Evolutionary conservation across 37 sponge, comb jelly and placozoan genomes (phyloP).

Genomic region (Petrosia ficiformis): DNA sequence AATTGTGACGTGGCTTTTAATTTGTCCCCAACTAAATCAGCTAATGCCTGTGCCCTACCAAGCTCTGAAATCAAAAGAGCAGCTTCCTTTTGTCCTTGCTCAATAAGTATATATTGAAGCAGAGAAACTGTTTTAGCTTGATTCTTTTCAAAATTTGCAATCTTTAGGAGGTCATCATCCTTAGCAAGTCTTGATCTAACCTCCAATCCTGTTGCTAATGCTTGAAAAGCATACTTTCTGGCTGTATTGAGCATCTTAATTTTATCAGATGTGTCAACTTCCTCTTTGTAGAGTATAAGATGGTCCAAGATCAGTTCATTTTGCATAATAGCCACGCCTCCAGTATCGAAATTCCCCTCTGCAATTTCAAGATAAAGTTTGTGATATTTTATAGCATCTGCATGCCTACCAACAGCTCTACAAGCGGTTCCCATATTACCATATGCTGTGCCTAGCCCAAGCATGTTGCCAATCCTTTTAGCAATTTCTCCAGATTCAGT

Average conservation of each 20-base stretch:
- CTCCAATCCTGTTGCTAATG: constrained; percentile 14
- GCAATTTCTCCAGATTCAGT: constrained; percentile 20
- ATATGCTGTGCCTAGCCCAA: constrained; percentile 46
- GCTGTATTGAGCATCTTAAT: constrained; percentile 4
- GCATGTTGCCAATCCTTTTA: constrained; percentile 9
- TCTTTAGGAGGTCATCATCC: constrained; percentile 46
- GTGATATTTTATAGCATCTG: constrained; percentile 52
- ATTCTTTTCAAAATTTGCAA: constrained; percentile 54
- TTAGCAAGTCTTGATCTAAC: constrained; percentile 9
- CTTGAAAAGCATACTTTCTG: constrained; percentile 25
- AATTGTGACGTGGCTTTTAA: background rate
- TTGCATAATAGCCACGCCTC: constrained; percentile 53
- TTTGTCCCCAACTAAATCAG: constrained; percentile 10
- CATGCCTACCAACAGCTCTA: constrained; percentile 22
- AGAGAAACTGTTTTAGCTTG: constrained; percentile 20
- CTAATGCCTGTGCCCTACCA: constrained; percentile 42
- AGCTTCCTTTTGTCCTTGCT: constrained; percentile 20
- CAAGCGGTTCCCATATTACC: constrained; percentile 48
- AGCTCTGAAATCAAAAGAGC: constrained; percentile 42
- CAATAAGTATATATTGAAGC: constrained; percentile 24
- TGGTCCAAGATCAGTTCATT: constrained; percentile 45
- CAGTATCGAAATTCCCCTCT: constrained; percentile 26
- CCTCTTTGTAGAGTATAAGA: constrained; percentile 8
- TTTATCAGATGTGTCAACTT: background rate
- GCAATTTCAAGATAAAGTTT: constrained; percentile 34